Evolutionary conservation across 2,113 vertebrate species (phyloP).

Genomic region (Elephas maximus): DNA sequence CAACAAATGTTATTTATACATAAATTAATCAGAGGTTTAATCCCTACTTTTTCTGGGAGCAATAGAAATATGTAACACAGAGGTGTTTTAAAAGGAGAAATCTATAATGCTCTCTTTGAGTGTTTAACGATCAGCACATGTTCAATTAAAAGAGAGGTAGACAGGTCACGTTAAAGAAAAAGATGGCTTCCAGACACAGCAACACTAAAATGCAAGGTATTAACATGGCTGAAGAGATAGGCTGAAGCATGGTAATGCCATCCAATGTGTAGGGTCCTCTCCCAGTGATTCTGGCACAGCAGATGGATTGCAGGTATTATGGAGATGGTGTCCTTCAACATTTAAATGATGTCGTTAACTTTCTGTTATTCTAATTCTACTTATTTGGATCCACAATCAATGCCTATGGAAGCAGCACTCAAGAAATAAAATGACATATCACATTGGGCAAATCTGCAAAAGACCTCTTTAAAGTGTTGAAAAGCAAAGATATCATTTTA

Average conservation of each 20-base stretch:
- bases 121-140: conserved; percentile 13
- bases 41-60: neutral
- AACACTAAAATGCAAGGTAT: neutral
- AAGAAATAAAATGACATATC: too few relatives aligned
- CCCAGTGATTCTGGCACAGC: too few relatives aligned
- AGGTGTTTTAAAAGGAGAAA: conserved; percentile 47
- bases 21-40: neutral
- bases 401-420: too few relatives aligned
- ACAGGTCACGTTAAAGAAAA: conserved; percentile 7
- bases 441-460: too few relatives aligned
- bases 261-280: rapidly evolving
- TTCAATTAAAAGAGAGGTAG: conserved; percentile 32
- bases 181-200: neutral
- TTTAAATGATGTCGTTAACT: neutral
- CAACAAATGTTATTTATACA: conserved; percentile 21
- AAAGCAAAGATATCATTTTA: too few relatives aligned
- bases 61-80: neutral
- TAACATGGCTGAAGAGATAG: neutral
- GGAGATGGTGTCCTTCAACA: neutral
- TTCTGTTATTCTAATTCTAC: neutral
- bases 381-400: too few relatives aligned
- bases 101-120: neutral
- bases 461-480: too few relatives aligned
- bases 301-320: neutral
- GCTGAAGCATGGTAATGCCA: neutral